Evolutionary conservation across 2,888 invertebrate species (phyloP), one percentile per base, ranked within the genome.

Genomic region (Cheilosia variabilis): DNA sequence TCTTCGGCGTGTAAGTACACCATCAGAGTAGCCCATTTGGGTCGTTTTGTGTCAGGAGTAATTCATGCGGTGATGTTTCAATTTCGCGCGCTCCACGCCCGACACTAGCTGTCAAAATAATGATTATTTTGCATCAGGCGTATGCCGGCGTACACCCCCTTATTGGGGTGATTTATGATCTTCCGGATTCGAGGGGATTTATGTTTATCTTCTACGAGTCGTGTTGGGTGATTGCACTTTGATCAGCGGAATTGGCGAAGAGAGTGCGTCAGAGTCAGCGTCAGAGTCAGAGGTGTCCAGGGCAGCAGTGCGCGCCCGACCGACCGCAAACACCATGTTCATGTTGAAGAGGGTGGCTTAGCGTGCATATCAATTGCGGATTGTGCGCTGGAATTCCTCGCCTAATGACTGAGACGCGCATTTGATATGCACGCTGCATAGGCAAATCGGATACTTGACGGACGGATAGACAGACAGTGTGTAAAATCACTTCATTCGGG

Each of bases 381-480:
- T 75, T 60, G 76, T 77, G 81, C 71, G 84, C 76, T 86, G 86
- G 81, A 81, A 86, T 86, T 86, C 63, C 68, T 86, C 71, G 71
- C 81, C 81, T 86, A 86, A 81, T 86, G 72, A 52, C 86, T 80
- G 66, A 62, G 62, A 31, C 45, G 65, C 72, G 31, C 60, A 86
- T 81, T 86, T 86, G 76, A 68, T 86, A 86, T 86, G 75, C 86
- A 72, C 71, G 62, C 31, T 77, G 86, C 86, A 81, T 86, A 81
- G 86, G 76, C 86, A 77, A 86, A 81, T 86, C 81, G 86, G 81
- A 86, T 86, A 86, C 81, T 86, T 86, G 86, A 86, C 81, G 71
- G 86, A 86, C 86, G 81, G 86, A 81, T 86, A 86, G 86, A 86
- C 86, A 86, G 81, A 76, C 86, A 77, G 76, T 81, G 86, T 86